A percentile compares a stretch with the other conserved stretches of the same genome.
Conservation (phyloP, 2,888 invertebrate species). For the Sarcophaga variegata region DNA sequence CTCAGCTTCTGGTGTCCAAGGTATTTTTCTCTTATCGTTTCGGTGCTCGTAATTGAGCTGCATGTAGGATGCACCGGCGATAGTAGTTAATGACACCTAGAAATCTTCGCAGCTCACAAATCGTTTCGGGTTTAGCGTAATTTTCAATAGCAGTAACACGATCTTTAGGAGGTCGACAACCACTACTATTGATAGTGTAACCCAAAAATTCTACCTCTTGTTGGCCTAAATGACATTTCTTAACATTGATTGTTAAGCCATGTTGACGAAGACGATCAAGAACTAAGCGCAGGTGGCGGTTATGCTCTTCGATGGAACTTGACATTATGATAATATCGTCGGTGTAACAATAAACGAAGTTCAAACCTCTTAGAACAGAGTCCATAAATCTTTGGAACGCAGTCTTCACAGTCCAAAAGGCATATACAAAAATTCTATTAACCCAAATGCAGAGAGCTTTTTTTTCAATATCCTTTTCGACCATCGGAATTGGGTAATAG, state of each 20-base stretch:
- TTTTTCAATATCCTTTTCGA: conserved; percentile 54
- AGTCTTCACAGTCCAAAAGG: conserved; percentile 33
- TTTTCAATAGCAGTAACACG: conserved; percentile 55
- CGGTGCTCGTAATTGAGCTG: neutral
- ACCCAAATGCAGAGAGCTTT: conserved; percentile 39
- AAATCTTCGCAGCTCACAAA: conserved; percentile 62
- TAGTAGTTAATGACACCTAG: conserved; percentile 64
- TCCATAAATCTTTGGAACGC: conserved; percentile 67
- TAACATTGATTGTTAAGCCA: neutral
- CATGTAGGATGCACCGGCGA: conserved; percentile 28
- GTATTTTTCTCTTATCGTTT: conserved; percentile 23
- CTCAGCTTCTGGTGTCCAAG: conserved; percentile 6
- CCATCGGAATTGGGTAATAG: conserved; percentile 66
- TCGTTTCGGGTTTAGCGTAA: conserved; percentile 45
- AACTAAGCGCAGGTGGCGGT: neutral
- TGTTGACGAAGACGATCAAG: conserved; percentile 26
- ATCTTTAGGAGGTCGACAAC: conserved; percentile 39
- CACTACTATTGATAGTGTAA: conserved; percentile 3
- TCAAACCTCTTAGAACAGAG: conserved; percentile 37
- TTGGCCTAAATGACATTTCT: conserved; percentile 41
- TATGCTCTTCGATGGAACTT: neutral
- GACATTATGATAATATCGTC: conserved; percentile 49
- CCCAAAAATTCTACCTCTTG: conserved; percentile 28
- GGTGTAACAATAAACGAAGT: neutral
- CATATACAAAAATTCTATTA: conserved; percentile 37